These are phyloP conservation scores for Dasyprocta punctata DNA, from an alignment of 2,113 vertebrate genomes.

Conservation along the genomic window DNA sequence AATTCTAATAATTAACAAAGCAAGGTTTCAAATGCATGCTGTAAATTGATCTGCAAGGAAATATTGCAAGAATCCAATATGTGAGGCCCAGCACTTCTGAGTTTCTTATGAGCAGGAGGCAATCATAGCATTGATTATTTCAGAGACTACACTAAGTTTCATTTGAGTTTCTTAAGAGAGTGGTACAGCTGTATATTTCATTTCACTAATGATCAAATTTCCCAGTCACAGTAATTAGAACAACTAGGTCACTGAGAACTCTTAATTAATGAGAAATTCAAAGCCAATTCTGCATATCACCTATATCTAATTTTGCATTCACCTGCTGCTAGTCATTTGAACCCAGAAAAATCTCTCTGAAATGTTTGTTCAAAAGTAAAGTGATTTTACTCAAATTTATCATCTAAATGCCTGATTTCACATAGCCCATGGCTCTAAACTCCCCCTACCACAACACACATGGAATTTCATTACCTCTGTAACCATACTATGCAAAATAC, in stretches of 20 bases:
- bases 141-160: not conserved
- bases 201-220: slow-evolving; percentile 68
- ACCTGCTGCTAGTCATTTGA: slow-evolving; percentile 39
- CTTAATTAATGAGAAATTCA: slow-evolving; percentile 22
- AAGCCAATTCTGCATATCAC: not conserved
- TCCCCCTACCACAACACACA: not conserved
- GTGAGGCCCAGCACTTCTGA: not conserved
- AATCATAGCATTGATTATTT: not conserved
- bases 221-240: slow-evolving; percentile 1
- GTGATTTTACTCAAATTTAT: slow-evolving; percentile 31
- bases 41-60: not conserved
- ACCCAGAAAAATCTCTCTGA: slow-evolving; percentile 48
- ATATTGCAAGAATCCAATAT: not conserved
- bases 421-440: not conserved
- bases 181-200: slow-evolving; percentile 1
- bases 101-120: not conserved
- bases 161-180: slow-evolving; percentile 34
- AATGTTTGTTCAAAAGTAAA: slow-evolving; percentile 42
- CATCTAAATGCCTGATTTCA: not conserved
- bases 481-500: not conserved
- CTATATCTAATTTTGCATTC: slow-evolving; percentile 49
- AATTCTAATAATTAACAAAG: not conserved
- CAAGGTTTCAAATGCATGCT: not conserved
- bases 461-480: not conserved
- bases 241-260: not conserved